A percentile compares a stretch with the other conserved stretches of the same genome.
Conservation (phyloP, 1,140 invertebrate genomes). For the Drosophila melanogaster region Release_6_plus_ISO1_MT NT_033777.3:26584001-26584500, state of each 20-base stretch:
- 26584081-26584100: conserved; percentile 6
- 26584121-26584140: conserved; percentile 2
- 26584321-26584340: conserved; percentile 58
- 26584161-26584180: conserved; percentile 49
- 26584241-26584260: conserved; percentile 43
- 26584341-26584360: conserved; percentile 73
- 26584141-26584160: conserved; percentile 19
- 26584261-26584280: conserved; percentile 49
- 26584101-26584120: conserved; percentile 18
- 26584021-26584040: conserved; percentile 25
- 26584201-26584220: conserved; percentile 45
- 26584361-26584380: conserved; percentile 61
- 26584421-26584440: conserved; percentile 75
- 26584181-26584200: conserved; percentile 48
- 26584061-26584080: conserved; percentile 21
- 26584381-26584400: conserved; percentile 7
- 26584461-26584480: conserved; percentile 37
- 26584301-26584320: conserved; percentile 71
- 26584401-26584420: conserved; percentile 47
- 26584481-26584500: conserved; percentile 44
- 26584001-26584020: conserved; percentile 34
- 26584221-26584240: conserved; percentile 21
- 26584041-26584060: conserved; percentile 38
- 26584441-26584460: conserved; percentile 78
- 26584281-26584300: conserved; percentile 66